phyloP scores from a whole-genome alignment of 2,797 vertebrate species.

The Acanthiza pusilla region DNA sequence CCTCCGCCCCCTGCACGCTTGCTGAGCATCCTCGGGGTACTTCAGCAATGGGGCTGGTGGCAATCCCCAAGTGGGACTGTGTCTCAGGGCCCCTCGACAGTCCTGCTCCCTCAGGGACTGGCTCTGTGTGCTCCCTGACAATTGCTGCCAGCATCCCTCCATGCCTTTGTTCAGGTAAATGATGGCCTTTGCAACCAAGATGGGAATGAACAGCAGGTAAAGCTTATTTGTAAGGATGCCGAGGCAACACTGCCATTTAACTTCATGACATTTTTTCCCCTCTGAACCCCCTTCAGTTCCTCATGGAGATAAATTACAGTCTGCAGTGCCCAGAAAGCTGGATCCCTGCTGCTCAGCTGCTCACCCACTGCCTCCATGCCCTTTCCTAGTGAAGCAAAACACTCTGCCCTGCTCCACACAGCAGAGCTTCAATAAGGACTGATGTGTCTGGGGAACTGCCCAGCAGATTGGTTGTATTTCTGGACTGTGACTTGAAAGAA shows the following conservation, averaged over 20 bases:
- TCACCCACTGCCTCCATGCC: neutral
- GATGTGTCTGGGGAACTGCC: neutral
- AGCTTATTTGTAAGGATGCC: slow-evolving; percentile 44
- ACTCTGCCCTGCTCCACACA: neutral
- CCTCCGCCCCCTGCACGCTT: fast-evolving
- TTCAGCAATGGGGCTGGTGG: neutral
- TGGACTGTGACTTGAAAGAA: slow-evolving; percentile 5
- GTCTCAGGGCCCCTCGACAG: neutral
- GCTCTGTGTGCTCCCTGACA: neutral
- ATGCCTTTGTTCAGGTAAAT: slow-evolving; percentile 52
- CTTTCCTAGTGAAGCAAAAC: slow-evolving; percentile 4
- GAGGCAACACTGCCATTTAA: slow-evolving; percentile 54
- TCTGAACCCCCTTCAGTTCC: slow-evolving; percentile 27
- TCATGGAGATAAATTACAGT: slow-evolving; percentile 48
- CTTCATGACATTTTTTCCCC: slow-evolving; percentile 11
- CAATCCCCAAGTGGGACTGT: neutral
- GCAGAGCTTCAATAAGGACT: neutral
- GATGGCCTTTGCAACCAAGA: slow-evolving; percentile 27
- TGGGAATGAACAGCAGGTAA: slow-evolving; percentile 59
- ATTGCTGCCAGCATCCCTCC: neutral
- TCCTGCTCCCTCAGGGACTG: neutral
- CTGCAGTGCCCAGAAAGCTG: neutral
- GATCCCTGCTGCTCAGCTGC: neutral
- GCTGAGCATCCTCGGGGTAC: neutral
- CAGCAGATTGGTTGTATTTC: neutral